Conservation (phyloP, 92 coral and sea anemone genomes). For the Pocillopora meandrina region DNA sequence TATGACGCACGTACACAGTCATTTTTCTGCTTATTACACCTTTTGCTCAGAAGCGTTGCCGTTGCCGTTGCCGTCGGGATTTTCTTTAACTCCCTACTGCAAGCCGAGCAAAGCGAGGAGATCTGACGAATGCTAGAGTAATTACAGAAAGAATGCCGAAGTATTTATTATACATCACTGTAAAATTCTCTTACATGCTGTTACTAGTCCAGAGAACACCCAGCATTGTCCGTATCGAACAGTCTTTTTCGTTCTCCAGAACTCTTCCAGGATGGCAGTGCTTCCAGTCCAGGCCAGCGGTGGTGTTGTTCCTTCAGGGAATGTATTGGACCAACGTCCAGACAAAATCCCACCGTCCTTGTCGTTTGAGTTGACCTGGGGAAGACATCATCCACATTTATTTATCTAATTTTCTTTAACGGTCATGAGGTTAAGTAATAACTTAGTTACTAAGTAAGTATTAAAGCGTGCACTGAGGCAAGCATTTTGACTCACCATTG, state of each 20-base stretch:
- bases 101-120: too few species aligned
- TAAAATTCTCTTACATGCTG: constrained; percentile 34
- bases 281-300: constrained; percentile 54
- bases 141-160: too few species aligned
- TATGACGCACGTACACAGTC: too few species aligned
- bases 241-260: constrained; percentile 10
- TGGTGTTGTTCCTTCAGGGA: constrained; percentile 15
- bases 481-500: constrained; percentile 19
- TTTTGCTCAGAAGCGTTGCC: too few species aligned
- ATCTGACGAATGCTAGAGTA: too few species aligned
- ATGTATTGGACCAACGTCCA: constrained; percentile 44
- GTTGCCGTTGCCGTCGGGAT: too few species aligned
- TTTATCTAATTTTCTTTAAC: too few species aligned
- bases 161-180: too few species aligned
- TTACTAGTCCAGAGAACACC: constrained; percentile 90
- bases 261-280: constrained; percentile 32
- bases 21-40: too few species aligned
- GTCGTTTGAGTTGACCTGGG: constrained; percentile 40
- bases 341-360: constrained; percentile 35
- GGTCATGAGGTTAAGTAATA: too few species aligned
- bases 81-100: too few species aligned
- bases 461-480: background rate
- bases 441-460: background rate
- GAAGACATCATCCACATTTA: background rate
- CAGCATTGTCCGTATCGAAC: constrained; percentile 65